Conservation (phyloP, 2,888 invertebrate genomes). For the Busseola fusca region DNA sequence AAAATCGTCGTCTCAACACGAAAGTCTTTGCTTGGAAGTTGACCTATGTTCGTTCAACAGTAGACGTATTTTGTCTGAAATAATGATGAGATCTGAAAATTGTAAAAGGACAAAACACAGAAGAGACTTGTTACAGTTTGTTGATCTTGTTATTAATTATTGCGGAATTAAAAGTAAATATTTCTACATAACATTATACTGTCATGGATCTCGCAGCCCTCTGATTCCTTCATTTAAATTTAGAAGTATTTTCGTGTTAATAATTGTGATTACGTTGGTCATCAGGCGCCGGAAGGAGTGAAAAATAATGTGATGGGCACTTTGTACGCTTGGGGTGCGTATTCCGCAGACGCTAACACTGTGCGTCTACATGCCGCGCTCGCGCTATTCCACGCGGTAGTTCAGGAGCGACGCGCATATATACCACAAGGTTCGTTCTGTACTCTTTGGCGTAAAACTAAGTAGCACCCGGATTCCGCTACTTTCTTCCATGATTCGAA, state of each 20-base stretch:
- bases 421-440: slow-evolving; percentile 92
- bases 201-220: not conserved
- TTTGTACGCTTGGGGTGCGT: slow-evolving; percentile 90
- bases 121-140: not conserved
- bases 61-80: not conserved
- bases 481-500: not conserved
- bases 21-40: not conserved
- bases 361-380: slow-evolving; percentile 91
- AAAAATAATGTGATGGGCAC: slow-evolving; percentile 91
- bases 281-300: slow-evolving; percentile 94
- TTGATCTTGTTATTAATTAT: not conserved
- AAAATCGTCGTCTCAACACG: not conserved
- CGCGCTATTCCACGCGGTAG: slow-evolving; percentile 95
- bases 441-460: not conserved
- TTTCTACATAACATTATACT: not conserved
- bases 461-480: not conserved
- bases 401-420: slow-evolving; percentile 97
- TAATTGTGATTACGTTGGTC: not conserved
- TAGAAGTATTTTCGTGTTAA: not conserved
- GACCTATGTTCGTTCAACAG: not conserved
- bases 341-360: slow-evolving; percentile 80
- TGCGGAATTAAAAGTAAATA: not conserved
- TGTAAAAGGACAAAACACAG: not conserved
- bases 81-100: not conserved
- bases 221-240: not conserved